These are phyloP conservation scores for Baccha elongata DNA, from an alignment of 2,888 invertebrate genomes.

Conservation along the genomic window DNA sequence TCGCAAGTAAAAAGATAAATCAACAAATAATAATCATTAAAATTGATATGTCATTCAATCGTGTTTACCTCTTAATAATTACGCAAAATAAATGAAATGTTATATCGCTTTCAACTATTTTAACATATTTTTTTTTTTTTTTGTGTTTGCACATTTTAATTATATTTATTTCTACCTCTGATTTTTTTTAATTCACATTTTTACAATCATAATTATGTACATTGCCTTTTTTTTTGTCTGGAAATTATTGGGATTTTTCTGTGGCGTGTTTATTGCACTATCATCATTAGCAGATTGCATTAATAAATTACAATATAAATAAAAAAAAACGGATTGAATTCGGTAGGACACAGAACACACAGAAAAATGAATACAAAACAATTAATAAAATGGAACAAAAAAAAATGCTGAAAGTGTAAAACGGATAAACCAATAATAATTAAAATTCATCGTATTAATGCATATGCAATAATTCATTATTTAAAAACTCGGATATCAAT, in stretches of 20 bases:
- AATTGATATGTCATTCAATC: conserved; percentile 55
- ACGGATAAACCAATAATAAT: conserved; percentile 44
- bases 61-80: conserved; percentile 52
- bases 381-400: conserved; percentile 31
- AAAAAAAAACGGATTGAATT: conserved; percentile 2
- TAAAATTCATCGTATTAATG: conserved; percentile 49
- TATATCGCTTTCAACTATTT: conserved; percentile 33
- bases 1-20: neutral
- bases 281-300: conserved; percentile 69
- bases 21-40: neutral
- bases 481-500: conserved; percentile 18
- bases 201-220: conserved; percentile 49
- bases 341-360: conserved; percentile 1
- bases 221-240: conserved; percentile 6
- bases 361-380: conserved; percentile 34
- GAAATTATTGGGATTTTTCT: conserved; percentile 34
- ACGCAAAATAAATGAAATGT: conserved; percentile 52
- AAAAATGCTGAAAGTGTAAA: neutral
- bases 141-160: conserved; percentile 3
- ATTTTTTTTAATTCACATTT: conserved; percentile 49
- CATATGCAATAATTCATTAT: conserved; percentile 46
- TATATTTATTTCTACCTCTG: conserved; percentile 4
- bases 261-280: conserved; percentile 60
- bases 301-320: conserved; percentile 40
- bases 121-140: conserved; percentile 28